Base-by-base conservation (phyloP, 2,113 vertebrate species). In the Gasterosteus nipponicus region DNA sequence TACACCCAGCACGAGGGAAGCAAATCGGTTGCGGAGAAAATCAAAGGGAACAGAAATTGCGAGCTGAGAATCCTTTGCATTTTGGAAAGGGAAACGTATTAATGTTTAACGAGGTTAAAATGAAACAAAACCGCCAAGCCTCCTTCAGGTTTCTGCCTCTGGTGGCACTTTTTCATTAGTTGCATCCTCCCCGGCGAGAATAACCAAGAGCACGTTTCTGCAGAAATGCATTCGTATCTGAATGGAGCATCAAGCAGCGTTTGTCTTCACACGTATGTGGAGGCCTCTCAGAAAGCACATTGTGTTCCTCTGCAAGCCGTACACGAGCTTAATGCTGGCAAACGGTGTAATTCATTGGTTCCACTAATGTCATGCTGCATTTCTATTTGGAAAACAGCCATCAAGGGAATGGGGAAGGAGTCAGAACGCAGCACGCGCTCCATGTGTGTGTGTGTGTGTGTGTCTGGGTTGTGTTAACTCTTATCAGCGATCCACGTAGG, bases 61-160 rank as follows among this genome's bases (percentile, higher is more conserved):
- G 31, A 14, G 14, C 22, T 6, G 4, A 12, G 22, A 57, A 29
- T 54, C 22, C 53, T 29, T 56, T 26, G 5, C n/a, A 29, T 29
- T 29, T 56, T 6, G 26, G 4, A 11, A 29, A 57, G 29, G 5
- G 35, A 38, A 38, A 38, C 6, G 35, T 38, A 72, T 81, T 49
- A 77, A 86, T 83, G 35, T 77, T 85, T 86, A 71, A 88, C 75
- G 56, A 77, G 39, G 78, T 62, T 84, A 58, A 82, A 82, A 67
- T 71, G 74, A 67, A 81, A 82, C 60, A 77, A 82, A 81, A 78
- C 59, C 80, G 31, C 62, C 33, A 10, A 65, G 60, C 59, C 72
- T 75, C 69, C 69, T 14, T 68, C 68, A 81, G 86, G 39, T 53
- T 66, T 67, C 66, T 53, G 66, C 77, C 69, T 78, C 75, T 69